phyloP scores from a whole-genome alignment of 2,113 vertebrate genomes.

The Haemorhous mexicanus region DNA sequence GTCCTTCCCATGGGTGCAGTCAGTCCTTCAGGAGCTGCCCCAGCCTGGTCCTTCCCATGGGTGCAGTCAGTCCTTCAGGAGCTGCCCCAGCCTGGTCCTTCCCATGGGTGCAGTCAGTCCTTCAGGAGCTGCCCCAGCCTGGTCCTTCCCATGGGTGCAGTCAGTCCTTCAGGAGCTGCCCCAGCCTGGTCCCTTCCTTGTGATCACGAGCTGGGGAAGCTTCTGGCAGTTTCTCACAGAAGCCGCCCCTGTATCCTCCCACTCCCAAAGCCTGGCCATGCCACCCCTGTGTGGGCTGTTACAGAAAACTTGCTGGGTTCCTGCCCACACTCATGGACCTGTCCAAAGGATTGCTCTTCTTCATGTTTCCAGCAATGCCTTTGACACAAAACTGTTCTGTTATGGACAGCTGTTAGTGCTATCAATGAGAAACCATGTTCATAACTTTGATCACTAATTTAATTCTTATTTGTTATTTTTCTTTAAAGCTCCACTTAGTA shows the following conservation, averaged over 20 bases:
- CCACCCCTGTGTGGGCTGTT: not conserved
- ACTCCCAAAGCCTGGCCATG: not conserved
- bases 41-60: not conserved
- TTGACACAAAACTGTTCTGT: not conserved
- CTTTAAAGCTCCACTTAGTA: slow-evolving; percentile 89
- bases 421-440: not conserved
- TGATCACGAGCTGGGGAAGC: not conserved
- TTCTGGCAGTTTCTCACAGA: not conserved
- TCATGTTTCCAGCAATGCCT: not conserved
- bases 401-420: not conserved
- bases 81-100: no score
- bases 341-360: not conserved
- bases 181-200: not conserved
- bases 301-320: not conserved
- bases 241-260: not conserved
- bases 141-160: not conserved
- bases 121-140: no score
- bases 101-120: no score
- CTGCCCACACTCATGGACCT: not conserved
- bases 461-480: not conserved
- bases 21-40: not conserved
- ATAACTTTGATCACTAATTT: not conserved
- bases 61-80: no score
- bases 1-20: not conserved
- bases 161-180: not conserved